phyloP scores from a whole-genome alignment of 2,113 vertebrate genomes.

The Salvator merianae region DNA sequence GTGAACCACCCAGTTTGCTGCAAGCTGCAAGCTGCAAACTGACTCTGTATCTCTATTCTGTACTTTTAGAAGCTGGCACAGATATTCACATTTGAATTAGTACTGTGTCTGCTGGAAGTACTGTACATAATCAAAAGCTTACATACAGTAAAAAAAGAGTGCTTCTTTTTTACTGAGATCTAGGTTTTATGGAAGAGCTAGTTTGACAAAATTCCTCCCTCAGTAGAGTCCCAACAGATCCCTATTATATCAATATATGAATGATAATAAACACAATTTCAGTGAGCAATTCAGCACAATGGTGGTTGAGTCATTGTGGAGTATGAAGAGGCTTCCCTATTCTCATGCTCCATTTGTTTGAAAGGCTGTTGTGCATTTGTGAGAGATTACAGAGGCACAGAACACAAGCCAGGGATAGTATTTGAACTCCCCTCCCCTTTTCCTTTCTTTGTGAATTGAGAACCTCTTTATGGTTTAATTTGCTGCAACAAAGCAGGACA shows the following conservation, averaged over 20 bases:
- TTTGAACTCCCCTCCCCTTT: not conserved
- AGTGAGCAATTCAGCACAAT: not conserved
- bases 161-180: constrained; percentile 24
- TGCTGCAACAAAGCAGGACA: constrained; percentile 16
- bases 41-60: no score
- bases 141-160: constrained; percentile 1
- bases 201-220: constrained; percentile 5
- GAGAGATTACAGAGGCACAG: not conserved
- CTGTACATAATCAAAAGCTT: constrained; percentile 18
- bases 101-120: not conserved
- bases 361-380: constrained; percentile 9
- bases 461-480: constrained; percentile 29
- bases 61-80: no score
- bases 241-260: constrained; percentile 11
- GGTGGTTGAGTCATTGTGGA: constrained; percentile 5
- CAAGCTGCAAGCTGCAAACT: no score
- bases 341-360: constrained; percentile 14
- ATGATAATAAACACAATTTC: not conserved
- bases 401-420: accelerated
- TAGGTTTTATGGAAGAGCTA: constrained; percentile 32
- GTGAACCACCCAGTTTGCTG: no score
- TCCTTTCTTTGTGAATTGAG: not conserved
- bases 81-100: not conserved
- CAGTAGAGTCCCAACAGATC: not conserved
- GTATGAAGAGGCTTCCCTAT: not conserved